Evolutionary conservation across 2,888 invertebrate species (phyloP).

Genomic region (Limnephilus lunatus): DNA sequence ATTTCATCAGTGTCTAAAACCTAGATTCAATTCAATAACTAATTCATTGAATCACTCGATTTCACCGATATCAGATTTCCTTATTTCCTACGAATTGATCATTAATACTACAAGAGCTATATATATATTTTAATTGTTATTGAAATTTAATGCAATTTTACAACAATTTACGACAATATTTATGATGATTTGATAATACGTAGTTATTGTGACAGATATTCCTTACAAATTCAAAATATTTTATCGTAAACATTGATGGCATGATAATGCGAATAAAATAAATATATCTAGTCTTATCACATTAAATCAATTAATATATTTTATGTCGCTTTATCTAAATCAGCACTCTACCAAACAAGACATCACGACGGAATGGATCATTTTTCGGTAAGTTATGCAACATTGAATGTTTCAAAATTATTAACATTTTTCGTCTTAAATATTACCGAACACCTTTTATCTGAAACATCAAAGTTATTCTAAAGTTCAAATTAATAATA

Average conservation of each 20-base stretch:
- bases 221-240: too few relatives aligned
- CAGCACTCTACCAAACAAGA: neutral
- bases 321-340: neutral
- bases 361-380: neutral
- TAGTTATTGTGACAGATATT: neutral
- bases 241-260: neutral
- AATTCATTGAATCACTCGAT: neutral
- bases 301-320: neutral
- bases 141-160: neutral
- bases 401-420: neutral
- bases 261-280: too few relatives aligned
- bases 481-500: neutral
- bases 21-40: neutral
- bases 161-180: neutral
- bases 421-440: neutral
- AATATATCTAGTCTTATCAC: neutral
- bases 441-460: neutral
- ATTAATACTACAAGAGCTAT: too few relatives aligned
- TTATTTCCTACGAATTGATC: neutral
- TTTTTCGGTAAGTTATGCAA: neutral
- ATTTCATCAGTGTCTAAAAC: neutral
- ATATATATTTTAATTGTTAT: too few relatives aligned
- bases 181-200: neutral
- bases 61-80: neutral
- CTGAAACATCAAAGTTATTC: neutral